Evolutionary conservation across 2,888 invertebrate species (phyloP).

Genomic region (Syritta pipiens): DNA sequence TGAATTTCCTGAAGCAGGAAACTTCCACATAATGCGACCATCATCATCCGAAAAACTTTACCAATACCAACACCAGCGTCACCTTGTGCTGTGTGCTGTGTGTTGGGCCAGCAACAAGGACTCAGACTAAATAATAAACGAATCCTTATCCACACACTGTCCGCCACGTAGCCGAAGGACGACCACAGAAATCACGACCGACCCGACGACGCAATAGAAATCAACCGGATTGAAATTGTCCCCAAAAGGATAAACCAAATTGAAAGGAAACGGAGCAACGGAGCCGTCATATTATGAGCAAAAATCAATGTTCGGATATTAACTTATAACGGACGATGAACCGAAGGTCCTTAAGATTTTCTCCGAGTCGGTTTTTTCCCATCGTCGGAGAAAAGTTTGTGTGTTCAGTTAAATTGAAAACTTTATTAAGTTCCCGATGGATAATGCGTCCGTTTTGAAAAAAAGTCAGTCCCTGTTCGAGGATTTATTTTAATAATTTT

Average conservation of each 20-base stretch:
- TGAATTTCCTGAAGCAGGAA: slow-evolving; percentile 67
- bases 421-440: slow-evolving; percentile 50
- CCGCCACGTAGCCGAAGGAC: slow-evolving; percentile 31
- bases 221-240: slow-evolving; percentile 67
- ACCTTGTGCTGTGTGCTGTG: background rate
- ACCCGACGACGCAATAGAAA: slow-evolving; percentile 61
- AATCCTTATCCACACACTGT: slow-evolving; percentile 56
- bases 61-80: slow-evolving; percentile 22
- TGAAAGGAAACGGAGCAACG: slow-evolving; percentile 65
- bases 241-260: slow-evolving; percentile 67
- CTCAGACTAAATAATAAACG: slow-evolving; percentile 55
- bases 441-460: slow-evolving; percentile 36
- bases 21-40: slow-evolving; percentile 58
- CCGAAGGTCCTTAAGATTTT: slow-evolving; percentile 56
- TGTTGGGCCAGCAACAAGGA: too few species aligned
- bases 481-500: slow-evolving; percentile 64
- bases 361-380: slow-evolving; percentile 21
- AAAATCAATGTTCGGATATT: slow-evolving; percentile 68
- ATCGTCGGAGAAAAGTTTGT: slow-evolving; percentile 62
- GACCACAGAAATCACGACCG: slow-evolving; percentile 49
- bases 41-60: slow-evolving; percentile 37
- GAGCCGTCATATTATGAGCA: slow-evolving; percentile 63
- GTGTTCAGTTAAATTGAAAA: slow-evolving; percentile 66
- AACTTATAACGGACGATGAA: slow-evolving; percentile 68
- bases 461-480: slow-evolving; percentile 32